Percentiles rank a stretch among this genome's conserved stretches.
Evolutionary conservation across 2,888 invertebrate species (phyloP).

Genomic region (Carabus problematicus): DNA sequence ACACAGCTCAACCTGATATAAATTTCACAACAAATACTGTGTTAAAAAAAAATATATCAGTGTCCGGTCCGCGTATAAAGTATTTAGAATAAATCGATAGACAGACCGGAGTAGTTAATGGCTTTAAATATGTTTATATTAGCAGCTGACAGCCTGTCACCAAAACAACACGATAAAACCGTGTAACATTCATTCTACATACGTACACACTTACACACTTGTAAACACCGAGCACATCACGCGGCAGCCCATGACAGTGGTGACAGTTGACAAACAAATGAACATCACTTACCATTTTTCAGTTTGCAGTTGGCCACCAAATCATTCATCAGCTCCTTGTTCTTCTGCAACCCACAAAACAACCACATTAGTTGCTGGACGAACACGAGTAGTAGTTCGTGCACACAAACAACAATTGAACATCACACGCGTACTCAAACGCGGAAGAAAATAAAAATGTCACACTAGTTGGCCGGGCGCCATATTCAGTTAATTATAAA

Average conservation of each 20-base stretch:
- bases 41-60: too few relatives aligned
- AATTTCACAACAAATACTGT: too few relatives aligned
- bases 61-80: too few relatives aligned
- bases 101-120: too few relatives aligned
- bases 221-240: not conserved
- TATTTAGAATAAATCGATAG: too few relatives aligned
- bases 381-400: too few relatives aligned
- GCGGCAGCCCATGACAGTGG: not conserved
- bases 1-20: too few relatives aligned
- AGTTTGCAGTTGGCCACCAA: constrained; percentile 70
- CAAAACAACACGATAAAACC: too few relatives aligned
- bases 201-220: not conserved
- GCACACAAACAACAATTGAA: constrained; percentile 4
- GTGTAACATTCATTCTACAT: not conserved
- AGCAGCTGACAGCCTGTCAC: too few relatives aligned
- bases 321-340: constrained; percentile 79
- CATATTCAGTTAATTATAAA: constrained; percentile 39
- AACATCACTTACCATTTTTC: constrained; percentile 67
- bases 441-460: constrained; percentile 25
- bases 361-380: constrained; percentile 38
- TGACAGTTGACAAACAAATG: constrained; percentile 26
- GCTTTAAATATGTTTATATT: too few relatives aligned
- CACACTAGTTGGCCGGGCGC: constrained; percentile 32
- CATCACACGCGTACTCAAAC: constrained; percentile 15
- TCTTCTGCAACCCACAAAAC: constrained; percentile 70